Conservation (phyloP, 2,797 vertebrate genomes). For the Lindbergichthys nudifrons region DNA sequence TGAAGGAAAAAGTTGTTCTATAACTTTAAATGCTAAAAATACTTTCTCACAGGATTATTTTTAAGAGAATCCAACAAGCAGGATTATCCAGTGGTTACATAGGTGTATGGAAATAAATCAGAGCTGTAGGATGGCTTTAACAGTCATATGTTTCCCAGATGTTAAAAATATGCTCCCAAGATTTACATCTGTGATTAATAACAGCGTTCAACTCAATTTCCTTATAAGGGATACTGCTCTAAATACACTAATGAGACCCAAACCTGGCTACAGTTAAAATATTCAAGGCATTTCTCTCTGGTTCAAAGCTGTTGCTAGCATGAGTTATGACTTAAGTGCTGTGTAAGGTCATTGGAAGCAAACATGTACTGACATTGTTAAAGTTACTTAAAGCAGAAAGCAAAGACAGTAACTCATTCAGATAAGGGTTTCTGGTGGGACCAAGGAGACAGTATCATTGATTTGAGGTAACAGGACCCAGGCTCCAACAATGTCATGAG, state of each 20-base stretch:
- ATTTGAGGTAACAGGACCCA: background rate
- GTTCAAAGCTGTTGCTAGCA: background rate
- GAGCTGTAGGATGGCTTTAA: constrained; percentile 4
- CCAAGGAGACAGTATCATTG: background rate
- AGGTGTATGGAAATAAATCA: constrained; percentile 22
- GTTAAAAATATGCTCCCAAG: constrained; percentile 14
- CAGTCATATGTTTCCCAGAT: constrained; percentile 65
- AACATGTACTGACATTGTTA: background rate
- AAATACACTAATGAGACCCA: background rate
- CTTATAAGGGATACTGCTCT: background rate
- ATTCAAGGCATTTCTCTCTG: accelerated
- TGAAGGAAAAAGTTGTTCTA: background rate
- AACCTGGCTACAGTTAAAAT: background rate
- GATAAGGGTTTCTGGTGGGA: background rate
- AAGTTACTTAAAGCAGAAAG: background rate
- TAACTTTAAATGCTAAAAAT: background rate
- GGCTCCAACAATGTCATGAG: background rate
- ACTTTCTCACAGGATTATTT: background rate
- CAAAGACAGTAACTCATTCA: too few species aligned
- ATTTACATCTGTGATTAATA: constrained; percentile 50
- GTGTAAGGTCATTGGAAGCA: background rate
- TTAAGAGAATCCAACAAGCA: background rate
- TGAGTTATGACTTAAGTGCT: background rate
- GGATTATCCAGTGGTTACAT: constrained; percentile 4
- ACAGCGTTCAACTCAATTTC: background rate